Evolutionary conservation across 2,888 invertebrate genomes (phyloP).

Genomic region (Empis livida): DNA sequence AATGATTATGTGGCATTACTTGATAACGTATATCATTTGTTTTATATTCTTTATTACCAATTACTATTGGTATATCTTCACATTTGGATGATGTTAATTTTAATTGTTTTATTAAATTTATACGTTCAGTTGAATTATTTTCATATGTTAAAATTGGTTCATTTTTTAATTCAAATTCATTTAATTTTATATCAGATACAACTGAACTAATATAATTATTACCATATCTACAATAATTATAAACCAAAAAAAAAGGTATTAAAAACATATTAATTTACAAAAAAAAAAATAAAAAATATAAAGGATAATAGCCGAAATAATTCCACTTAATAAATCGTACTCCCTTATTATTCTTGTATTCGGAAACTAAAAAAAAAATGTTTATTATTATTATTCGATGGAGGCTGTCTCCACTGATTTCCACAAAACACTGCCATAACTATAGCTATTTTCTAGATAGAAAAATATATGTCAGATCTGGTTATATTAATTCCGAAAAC

Average conservation of each 20-base stretch:
- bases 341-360: no score
- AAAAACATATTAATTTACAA: neutral
- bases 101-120: slow-evolving; percentile 55
- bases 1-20: slow-evolving; percentile 76
- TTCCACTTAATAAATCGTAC: no score
- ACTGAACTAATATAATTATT: slow-evolving; percentile 35
- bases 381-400: no score
- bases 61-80: slow-evolving; percentile 82
- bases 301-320: no score
- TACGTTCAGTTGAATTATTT: slow-evolving; percentile 67
- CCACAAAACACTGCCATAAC: no score
- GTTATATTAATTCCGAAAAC: no score
- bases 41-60: slow-evolving; percentile 71
- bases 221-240: neutral
- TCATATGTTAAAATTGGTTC: slow-evolving; percentile 66
- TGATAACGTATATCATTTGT: slow-evolving; percentile 64
- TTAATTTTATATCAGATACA: slow-evolving; percentile 48
- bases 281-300: neutral
- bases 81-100: slow-evolving; percentile 45
- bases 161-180: slow-evolving; percentile 56
- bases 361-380: no score
- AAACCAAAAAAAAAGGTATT: neutral
- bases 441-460: no score
- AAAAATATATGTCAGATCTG: no score
- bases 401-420: no score